Conservation (phyloP, 2,797 vertebrate species). For the Cetoscarus ocellatus region DNA sequence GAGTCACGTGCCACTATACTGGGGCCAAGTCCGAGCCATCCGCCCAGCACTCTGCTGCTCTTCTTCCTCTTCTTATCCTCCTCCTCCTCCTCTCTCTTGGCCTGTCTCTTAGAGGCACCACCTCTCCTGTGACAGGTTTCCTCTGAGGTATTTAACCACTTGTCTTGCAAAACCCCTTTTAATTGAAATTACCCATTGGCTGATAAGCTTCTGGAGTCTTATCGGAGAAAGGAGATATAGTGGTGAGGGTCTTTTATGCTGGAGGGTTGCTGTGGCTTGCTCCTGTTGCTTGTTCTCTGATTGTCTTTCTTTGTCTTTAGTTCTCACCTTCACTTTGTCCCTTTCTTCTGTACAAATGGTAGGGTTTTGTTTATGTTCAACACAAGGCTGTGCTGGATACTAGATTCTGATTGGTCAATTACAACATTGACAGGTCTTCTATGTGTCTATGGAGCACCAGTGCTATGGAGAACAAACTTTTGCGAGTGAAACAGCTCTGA, state of each 20-base stretch:
- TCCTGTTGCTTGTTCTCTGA: conserved; percentile 40
- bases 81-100: conserved; percentile 23
- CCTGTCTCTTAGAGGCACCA: conserved; percentile 60
- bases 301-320: conserved; percentile 33
- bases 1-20: conserved; percentile 68
- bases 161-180: conserved; percentile 81
- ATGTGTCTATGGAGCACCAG: neutral
- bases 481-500: no score
- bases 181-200: conserved; percentile 81
- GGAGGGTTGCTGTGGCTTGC: conserved; percentile 50
- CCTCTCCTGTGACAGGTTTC: conserved; percentile 78
- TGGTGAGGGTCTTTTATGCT: conserved; percentile 66
- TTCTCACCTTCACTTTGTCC: conserved; percentile 17
- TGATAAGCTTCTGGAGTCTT: conserved; percentile 78
- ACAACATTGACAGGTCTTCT: neutral
- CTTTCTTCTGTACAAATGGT: conserved; percentile 8
- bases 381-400: neutral
- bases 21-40: conserved; percentile 69
- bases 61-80: conserved; percentile 27
- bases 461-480: neutral
- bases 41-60: conserved; percentile 64
- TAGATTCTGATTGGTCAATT: neutral
- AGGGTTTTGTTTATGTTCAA: conserved; percentile 19
- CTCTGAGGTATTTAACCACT: conserved; percentile 83
- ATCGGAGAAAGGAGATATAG: conserved; percentile 64